A percentile compares a stretch with the other conserved stretches of the same genome.
Conservation (phyloP, 1,140 invertebrate species). For the Lasaia peninsularis region DNA sequence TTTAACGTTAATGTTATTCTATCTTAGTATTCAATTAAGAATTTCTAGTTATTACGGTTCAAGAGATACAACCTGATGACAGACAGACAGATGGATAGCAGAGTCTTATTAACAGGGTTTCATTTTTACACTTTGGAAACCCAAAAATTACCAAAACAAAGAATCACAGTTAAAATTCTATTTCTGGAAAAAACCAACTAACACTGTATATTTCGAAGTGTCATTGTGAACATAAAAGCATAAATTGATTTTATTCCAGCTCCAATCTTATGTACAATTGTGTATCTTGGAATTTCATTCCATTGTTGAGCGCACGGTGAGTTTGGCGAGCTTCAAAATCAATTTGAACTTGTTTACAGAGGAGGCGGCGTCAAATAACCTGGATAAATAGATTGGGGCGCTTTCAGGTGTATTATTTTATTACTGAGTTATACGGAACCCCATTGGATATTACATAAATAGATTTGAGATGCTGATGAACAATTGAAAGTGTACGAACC, state of each 20-base stretch:
- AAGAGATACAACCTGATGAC: too few species aligned
- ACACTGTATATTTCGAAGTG: background rate
- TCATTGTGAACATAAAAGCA: background rate
- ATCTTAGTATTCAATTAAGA: too few species aligned
- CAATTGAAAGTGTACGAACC: background rate
- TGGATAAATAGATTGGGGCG: slow-evolving; percentile 14
- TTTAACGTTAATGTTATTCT: too few species aligned
- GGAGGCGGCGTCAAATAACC: slow-evolving; percentile 3
- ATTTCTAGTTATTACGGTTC: too few species aligned
- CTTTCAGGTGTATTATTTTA: slow-evolving; percentile 13
- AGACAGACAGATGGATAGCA: too few species aligned
- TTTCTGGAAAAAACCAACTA: background rate
- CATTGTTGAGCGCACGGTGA: slow-evolving; percentile 1
- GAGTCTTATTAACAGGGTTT: too few species aligned
- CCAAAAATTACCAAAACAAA: too few species aligned
- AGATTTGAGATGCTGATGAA: background rate
- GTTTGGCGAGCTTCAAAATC: slow-evolving; percentile 16
- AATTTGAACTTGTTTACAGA: slow-evolving; percentile 15
- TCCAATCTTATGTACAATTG: slow-evolving; percentile 6
- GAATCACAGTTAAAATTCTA: too few species aligned
- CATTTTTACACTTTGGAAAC: too few species aligned
- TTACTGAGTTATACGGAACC: slow-evolving; percentile 9
- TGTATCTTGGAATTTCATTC: slow-evolving; percentile 6
- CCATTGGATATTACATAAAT: background rate
- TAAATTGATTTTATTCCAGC: slow-evolving; percentile 5